Base-by-base conservation (phyloP, 2,888 invertebrate genomes). In the Mesorhabditis spiculigera region DNA sequence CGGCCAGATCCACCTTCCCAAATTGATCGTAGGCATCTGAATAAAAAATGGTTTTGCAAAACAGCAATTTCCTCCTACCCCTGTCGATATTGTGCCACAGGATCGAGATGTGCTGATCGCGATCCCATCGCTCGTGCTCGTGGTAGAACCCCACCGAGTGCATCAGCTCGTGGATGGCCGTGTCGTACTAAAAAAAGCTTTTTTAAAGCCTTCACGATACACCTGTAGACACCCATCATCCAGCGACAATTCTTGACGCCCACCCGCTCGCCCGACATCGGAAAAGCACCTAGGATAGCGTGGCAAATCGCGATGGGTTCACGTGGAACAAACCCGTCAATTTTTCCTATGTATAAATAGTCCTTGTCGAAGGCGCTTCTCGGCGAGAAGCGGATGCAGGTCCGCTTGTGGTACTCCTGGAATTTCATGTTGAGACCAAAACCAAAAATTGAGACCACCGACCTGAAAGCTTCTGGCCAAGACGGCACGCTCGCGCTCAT, bases 11-110 rank as follows among this genome's bases (percentile, higher is more conserved):
- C 10, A 86, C 86, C 67, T 84, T 81, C 10, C 86, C 86, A 71
- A 86, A 86, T 68, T 86, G 86, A 74, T 86, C 86, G 71, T 86
- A 86, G 4, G 86, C 86, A 68, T 86, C 86, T 84, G 73, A 61
- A 78, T 13, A 10, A 2, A 65, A n/a, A 16, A 45, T 43, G 44
- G 8, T 4, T n/a, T 10, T 64, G n/a, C 16, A 3, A 65, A 41
- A 5, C 1, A 66, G 45, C 45, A 10, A 4, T 41, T 8, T 28
- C 13, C 2, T 42, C 43, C 45, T 45, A 84, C 85, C 84, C 68
- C 75, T 71, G 73, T 86, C 86, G 68, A 86, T 86, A 73, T 86
- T 86, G 62, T 82, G 82, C 86, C 86, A 86, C 16, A 86, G 72
- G 64, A 86, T 84, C 5, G 76, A 72, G 42, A 86, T 84, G 73